Evolutionary conservation across 1,140 invertebrate species (phyloP).

Genomic region (Hyphantria cunea): DNA sequence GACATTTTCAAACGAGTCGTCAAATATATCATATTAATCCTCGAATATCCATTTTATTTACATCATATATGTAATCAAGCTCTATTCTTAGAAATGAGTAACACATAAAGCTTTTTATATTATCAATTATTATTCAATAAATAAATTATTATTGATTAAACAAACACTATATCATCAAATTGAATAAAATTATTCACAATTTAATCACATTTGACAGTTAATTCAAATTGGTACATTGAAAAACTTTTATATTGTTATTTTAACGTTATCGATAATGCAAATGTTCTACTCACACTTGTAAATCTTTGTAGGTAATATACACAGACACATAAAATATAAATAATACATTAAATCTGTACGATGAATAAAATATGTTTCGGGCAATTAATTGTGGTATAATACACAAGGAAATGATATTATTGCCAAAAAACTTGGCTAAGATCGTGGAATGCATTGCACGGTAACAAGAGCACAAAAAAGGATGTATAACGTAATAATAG

Average conservation of each 20-base stretch:
- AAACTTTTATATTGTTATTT: no score
- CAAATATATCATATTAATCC: no score
- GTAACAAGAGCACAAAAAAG: no score
- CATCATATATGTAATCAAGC: neutral
- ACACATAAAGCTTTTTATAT: neutral
- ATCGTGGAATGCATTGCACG: no score
- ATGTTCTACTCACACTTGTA: conserved; percentile 1
- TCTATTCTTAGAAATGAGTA: neutral
- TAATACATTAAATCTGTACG: neutral
- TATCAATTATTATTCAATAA: neutral
- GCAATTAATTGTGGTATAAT: no score
- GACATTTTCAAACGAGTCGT: no score
- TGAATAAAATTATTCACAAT: neutral
- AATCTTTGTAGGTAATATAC: conserved; percentile 4
- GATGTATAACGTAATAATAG: no score
- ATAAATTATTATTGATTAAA: conserved; percentile 4
- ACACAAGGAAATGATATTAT: no score
- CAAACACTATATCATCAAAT: neutral
- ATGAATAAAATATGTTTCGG: no score
- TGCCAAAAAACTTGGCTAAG: no score
- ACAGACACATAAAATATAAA: neutral
- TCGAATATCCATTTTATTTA: no score
- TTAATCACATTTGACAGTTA: conserved; percentile 1
- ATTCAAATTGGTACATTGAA: neutral
- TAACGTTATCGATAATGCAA: neutral